Base-by-base conservation (phyloP, 1,140 invertebrate species). In the Diachasmimorpha longicaudata region DNA sequence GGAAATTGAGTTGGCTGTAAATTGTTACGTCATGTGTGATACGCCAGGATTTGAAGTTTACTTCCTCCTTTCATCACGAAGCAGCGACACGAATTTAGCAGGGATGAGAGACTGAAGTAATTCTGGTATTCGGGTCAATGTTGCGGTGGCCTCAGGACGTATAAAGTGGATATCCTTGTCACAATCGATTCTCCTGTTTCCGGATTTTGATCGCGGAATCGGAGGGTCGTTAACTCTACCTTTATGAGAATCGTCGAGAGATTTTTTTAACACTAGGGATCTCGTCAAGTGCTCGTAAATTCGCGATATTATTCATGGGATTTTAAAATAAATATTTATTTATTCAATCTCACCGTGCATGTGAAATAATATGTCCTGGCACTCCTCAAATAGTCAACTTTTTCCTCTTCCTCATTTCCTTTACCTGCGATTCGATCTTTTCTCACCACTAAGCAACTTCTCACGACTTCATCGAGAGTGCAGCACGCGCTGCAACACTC, bases 101-200 rank as follows among this genome's bases (percentile, higher is more conserved):
- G 25, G 76, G 66, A 70, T 74, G 75, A 79, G 79, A 77, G 80
- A 83, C 79, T 68, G 80, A 6, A 67, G 80, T 66, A 48, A 6
- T 70, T 14, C 11, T 44, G 75, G 78, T 81, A 86, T 85, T 79
- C 77, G 67, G 85, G 85, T 85, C 85, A 87, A 86, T 86, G 86
- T 86, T 82, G 63, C 75, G n/a, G 21, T 58, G 70, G 55, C 70
- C 70, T 72, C 46, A 31, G 68, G 68, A 70, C 80, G 82, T 81
- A 84, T 83, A 80, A 21, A 85, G 81, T 74, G 78, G 85, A 84
- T 85, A 82, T 77, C 86, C 86, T 86, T 87, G 85, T 75, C 73
- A 36, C n/a, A 58, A 52, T 70, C n/a, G 16, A 74, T 74, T 39
- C n/a, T 11, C 11, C 36, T 31, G 48, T 48, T 74, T 74, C 76